A percentile compares a stretch with the other conserved stretches of the same genome.
Evolutionary conservation across 2,113 vertebrate species (phyloP).

Genomic region (Sylvia atricapilla): DNA sequence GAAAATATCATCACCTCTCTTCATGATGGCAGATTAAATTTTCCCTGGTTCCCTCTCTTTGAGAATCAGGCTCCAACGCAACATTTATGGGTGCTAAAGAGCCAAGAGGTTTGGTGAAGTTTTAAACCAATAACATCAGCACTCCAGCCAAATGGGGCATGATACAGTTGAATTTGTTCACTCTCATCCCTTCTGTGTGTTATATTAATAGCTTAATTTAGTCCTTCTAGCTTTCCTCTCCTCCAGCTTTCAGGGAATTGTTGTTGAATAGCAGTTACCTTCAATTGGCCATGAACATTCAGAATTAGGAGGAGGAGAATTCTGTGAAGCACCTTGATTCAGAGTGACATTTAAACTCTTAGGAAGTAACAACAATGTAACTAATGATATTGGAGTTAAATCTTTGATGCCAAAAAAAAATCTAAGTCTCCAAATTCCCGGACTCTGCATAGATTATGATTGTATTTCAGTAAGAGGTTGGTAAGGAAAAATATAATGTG

Average conservation of each 20-base stretch:
- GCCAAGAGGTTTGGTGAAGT: neutral
- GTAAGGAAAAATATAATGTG: neutral
- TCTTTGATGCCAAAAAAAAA: neutral
- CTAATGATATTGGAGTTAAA: neutral
- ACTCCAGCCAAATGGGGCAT: neutral
- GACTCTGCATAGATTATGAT: neutral
- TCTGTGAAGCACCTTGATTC: neutral
- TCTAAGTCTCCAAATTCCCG: neutral
- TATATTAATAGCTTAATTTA: neutral
- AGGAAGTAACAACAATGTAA: neutral
- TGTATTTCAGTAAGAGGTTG: neutral
- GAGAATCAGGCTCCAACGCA: neutral
- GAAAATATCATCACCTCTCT: slow-evolving; percentile 6
- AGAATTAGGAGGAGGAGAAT: neutral
- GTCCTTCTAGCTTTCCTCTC: neutral
- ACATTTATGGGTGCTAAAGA: slow-evolving; percentile 20
- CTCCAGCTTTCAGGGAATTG: neutral
- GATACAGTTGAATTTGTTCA: neutral
- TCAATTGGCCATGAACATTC: neutral
- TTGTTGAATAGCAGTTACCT: neutral
- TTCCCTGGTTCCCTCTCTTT: slow-evolving; percentile 14
- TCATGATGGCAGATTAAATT: slow-evolving; percentile 21
- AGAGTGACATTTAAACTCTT: neutral
- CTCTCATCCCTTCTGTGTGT: neutral
- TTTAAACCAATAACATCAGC: slow-evolving; percentile 2